Evolutionary conservation across 1,140 invertebrate species (phyloP), one percentile per base, ranked within the genome.

Genomic region (Danaus plexippus): DNA sequence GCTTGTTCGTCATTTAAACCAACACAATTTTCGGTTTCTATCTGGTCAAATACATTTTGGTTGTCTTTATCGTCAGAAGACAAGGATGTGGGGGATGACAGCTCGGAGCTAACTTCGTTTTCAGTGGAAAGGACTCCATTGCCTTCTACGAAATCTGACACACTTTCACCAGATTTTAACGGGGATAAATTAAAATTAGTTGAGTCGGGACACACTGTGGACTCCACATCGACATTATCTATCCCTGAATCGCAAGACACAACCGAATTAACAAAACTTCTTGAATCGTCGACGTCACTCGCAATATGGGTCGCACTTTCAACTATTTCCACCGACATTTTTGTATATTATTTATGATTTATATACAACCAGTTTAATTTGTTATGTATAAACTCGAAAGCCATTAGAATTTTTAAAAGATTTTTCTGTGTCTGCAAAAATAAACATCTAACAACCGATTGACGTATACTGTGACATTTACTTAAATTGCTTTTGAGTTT

Each of bases 181-280:
- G 71, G 71, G 0, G 69, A 74, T 18, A 55, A 49, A 52, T 78
- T 69, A 0, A 67, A 74, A 41, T 75, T 70, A 9, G 69, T 70
- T n/a, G 66, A 66, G 11, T 50, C 50, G 11, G 62, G 46, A 41
- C 65, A 63, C 7, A 56, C 67, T n/a, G 42, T 53, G 47, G 70
- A 74, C 44, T 58, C 59, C 6, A 67, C 64, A 13, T 79, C 71
- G 11, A 54, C 47, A 2, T 67, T 72, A 13, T 81, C 79, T 9
- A 75, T 43, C 1, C 78, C 78, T 7, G 81, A 85, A 71, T 83
- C 78, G 55, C 61, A 63, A 44, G 61, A 69, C 69, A 63, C 46
- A 54, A 73, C 69, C 41, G 56, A 62, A 15, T 67, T 69, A 45
- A 56, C 54, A 13, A 48, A 63, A 71, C 74, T 77, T 64, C 72